Base-by-base conservation (phyloP, 92 coral and sea anemone genomes). In the Nematostella vectensis region DNA sequence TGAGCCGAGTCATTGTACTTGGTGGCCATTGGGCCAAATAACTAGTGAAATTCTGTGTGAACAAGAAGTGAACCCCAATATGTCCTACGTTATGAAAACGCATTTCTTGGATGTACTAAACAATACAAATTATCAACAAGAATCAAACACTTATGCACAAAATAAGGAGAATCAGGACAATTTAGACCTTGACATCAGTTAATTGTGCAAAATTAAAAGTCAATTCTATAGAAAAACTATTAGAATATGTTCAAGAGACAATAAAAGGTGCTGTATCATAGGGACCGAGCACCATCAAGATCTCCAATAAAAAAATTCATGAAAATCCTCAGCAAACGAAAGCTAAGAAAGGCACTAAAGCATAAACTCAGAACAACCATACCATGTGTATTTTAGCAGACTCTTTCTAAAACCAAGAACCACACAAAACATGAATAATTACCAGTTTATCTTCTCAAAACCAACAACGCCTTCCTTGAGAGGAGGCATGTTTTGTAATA, bases 211-310 rank as follows among this genome's bases (percentile, higher is more conserved):
- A 6, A 33, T 6, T 33, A 15, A 33, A 6, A 33, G 40, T 15
- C 40, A 33, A 33, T 6, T 33, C 40, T 33, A 33, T 33, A 33
- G 40, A 33, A 15, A 6, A 33, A 6, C 40, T 33, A 33, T 33
- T 15, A 33, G 40, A 33, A 33, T 6, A 33, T 33, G 40, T 33
- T 33, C 6, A 6, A 33, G 40, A 33, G 40, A 33, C 15, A 33
- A n/a, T 15, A 33, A 15, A 6, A 33, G 6, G 6, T 6, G 15
- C 40, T 33, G 40, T 33, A 33, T 33, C 15, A 33, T 33, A 63
- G 69, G 43, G 28, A 63, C 59, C 47, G 69, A 48, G 63, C 47
- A 50, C 69, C 69, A 48, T 63, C 69, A 44, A 63, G 69, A 63
- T 44, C 50, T 48, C 69, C 69, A 44, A 63, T 44, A 63, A 48